phyloP scores from a whole-genome alignment of 2,797 vertebrate species.

The Channallabes apus region DNA sequence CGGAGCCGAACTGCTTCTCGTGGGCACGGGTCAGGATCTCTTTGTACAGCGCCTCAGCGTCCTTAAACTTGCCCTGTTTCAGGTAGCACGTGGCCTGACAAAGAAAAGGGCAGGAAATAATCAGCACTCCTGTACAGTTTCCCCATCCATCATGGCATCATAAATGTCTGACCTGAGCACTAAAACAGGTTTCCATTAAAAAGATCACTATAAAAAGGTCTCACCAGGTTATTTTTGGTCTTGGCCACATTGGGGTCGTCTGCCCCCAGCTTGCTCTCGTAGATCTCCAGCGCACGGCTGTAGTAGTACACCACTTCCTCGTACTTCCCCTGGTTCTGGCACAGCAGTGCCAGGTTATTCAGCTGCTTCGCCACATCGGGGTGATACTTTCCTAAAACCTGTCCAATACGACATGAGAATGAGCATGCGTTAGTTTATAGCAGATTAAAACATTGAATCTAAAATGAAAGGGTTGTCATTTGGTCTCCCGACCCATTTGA shows the following conservation, averaged over 20 bases:
- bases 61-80: constrained; percentile 89
- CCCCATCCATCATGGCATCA: background rate
- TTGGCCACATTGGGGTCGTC: constrained; percentile 96
- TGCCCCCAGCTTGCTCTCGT: constrained; percentile 88
- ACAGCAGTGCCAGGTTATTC: constrained; percentile 94
- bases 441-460: background rate
- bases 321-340: constrained; percentile 98
- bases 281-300: constrained; percentile 91
- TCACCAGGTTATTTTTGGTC: constrained; percentile 97
- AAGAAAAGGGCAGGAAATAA: background rate
- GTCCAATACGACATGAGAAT: background rate
- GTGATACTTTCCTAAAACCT: constrained; percentile 83
- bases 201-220: constrained; percentile 15
- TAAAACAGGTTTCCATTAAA: background rate
- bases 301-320: constrained; percentile 98
- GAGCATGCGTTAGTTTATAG: background rate
- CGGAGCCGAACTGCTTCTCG: constrained; percentile 88
- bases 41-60: constrained; percentile 85
- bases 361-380: constrained; percentile 98
- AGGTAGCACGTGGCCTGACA: constrained; percentile 86
- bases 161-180: background rate
- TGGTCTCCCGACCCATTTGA: background rate
- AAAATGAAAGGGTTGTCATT: background rate
- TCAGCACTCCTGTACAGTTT: background rate
- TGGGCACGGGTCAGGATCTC: constrained; percentile 88